A percentile compares a stretch with the other conserved stretches of the same genome.
Evolutionary conservation across 2,888 invertebrate species (phyloP).

Genomic region (Arrhopalites spinosus): DNA sequence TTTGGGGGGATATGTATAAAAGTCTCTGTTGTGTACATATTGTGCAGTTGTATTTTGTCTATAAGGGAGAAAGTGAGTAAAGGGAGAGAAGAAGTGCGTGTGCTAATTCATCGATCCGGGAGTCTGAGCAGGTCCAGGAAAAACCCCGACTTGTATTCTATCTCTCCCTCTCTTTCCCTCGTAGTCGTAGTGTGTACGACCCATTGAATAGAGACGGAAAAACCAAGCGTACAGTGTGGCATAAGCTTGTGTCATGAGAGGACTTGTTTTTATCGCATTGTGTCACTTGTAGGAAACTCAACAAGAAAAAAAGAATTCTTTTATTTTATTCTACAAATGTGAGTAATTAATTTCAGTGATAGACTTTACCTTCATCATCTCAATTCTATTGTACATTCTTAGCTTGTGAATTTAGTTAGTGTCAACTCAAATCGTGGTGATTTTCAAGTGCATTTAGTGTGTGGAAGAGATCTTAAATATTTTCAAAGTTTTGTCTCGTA

Average conservation of each 20-base stretch:
- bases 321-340: too few relatives aligned
- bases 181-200: not conserved
- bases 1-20: not conserved
- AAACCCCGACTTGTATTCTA: conserved; percentile 11
- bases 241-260: conserved; percentile 29
- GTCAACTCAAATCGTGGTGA: too few relatives aligned
- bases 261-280: conserved; percentile 3
- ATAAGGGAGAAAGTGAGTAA: conserved; percentile 20
- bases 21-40: conserved; percentile 9
- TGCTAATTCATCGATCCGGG: conserved; percentile 47
- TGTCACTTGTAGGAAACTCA: not conserved
- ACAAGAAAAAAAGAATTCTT: too few relatives aligned
- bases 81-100: conserved; percentile 8
- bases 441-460: too few relatives aligned
- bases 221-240: conserved; percentile 13
- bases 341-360: too few relatives aligned
- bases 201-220: conserved; percentile 12
- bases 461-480: too few relatives aligned
- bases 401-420: too few relatives aligned
- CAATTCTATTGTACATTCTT: too few relatives aligned
- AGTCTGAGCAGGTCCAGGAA: conserved; percentile 46
- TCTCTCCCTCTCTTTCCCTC: not conserved
- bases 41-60: conserved; percentile 23
- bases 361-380: too few relatives aligned
- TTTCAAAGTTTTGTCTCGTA: too few relatives aligned